Conservation (phyloP, 2,113 vertebrate genomes). For the Vulpes ferrilata region DNA sequence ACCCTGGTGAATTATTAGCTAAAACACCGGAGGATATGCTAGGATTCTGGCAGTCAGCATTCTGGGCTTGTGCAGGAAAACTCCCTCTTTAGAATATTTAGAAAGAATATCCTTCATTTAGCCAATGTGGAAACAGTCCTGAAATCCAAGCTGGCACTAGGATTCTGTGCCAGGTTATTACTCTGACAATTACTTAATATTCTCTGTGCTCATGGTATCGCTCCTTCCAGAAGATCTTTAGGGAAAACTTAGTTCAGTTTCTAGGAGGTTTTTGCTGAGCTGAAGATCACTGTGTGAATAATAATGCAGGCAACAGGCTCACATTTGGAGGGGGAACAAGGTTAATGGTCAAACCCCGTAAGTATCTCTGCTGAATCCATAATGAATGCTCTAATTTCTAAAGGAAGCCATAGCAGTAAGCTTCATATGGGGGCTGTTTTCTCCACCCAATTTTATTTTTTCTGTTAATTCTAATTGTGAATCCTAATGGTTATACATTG, state of each 20-base stretch:
- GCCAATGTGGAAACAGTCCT: slow-evolving; percentile 51
- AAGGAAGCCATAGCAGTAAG: slow-evolving; percentile 37
- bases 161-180: slow-evolving; percentile 79
- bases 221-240: slow-evolving; percentile 81
- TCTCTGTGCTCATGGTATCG: slow-evolving; percentile 70
- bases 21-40: slow-evolving; percentile 42
- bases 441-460: slow-evolving; percentile 30
- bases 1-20: slow-evolving; percentile 54
- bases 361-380: slow-evolving; percentile 76
- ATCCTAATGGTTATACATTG: neutral
- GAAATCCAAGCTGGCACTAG: slow-evolving; percentile 64
- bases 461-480: neutral
- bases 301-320: slow-evolving; percentile 37
- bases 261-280: slow-evolving; percentile 82
- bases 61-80: neutral
- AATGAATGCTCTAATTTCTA: slow-evolving; percentile 71
- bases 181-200: slow-evolving; percentile 82
- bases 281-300: slow-evolving; percentile 77
- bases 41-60: slow-evolving; percentile 46
- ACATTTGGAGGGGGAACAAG: slow-evolving; percentile 76
- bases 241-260: slow-evolving; percentile 79
- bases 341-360: slow-evolving; percentile 66
- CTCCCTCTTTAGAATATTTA: slow-evolving; percentile 64
- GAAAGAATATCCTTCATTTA: slow-evolving; percentile 67
- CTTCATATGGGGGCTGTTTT: slow-evolving; percentile 36